Conservation (phyloP, 2,888 invertebrate species). For the Papilio elwesi region DNA sequence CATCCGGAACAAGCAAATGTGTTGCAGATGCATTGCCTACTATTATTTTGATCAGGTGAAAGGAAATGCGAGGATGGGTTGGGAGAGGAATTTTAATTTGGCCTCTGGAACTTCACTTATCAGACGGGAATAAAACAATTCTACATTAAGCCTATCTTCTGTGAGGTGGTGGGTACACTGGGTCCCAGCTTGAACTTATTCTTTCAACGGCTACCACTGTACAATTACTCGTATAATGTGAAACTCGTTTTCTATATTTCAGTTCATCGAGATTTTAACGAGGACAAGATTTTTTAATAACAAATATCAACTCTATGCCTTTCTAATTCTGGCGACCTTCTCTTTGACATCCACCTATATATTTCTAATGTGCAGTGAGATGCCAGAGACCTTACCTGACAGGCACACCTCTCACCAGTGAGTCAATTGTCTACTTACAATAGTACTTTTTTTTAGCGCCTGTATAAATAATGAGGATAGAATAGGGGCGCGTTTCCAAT, state of each 20-base stretch:
- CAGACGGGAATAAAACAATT: no score
- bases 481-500: no score
- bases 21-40: no score
- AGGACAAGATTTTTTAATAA: slow-evolving; percentile 25
- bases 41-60: no score
- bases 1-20: no score
- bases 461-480: background rate
- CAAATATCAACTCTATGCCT: slow-evolving; percentile 33
- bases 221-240: background rate
- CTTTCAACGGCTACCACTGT: background rate
- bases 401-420: slow-evolving; percentile 22
- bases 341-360: slow-evolving; percentile 18
- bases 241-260: slow-evolving; percentile 3
- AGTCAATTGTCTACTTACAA: slow-evolving; percentile 11
- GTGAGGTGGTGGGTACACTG: no score
- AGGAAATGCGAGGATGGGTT: no score
- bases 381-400: slow-evolving; percentile 16
- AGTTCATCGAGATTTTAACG: slow-evolving; percentile 27
- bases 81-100: no score
- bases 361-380: slow-evolving; percentile 2
- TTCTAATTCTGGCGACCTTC: slow-evolving; percentile 21
- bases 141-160: no score
- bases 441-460: background rate
- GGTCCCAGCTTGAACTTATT: no score
- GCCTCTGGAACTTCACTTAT: no score